Evolutionary conservation across 37 sponge, comb jelly and placozoan genomes (phyloP), one percentile per base, ranked within the genome.

Genomic region (Cliona cf. orientalis): DNA sequence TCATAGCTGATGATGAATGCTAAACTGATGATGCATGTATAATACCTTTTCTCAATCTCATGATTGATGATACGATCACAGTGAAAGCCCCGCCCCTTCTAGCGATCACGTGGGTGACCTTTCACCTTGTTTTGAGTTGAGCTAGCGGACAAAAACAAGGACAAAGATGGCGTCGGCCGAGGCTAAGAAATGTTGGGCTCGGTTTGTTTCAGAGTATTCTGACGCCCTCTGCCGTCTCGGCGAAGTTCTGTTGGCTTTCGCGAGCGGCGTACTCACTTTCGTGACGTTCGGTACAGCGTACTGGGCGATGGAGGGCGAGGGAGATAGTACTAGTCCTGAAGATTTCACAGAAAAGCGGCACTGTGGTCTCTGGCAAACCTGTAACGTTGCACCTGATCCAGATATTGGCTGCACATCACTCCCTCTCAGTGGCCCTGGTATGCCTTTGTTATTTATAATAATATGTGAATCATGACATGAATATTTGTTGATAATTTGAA

Each of bases 331-430:
- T 2, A 3, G 3, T 2, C 25, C 25, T 9, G 62, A n/a, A 1
- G 78, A 62, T 26, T 14, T 26, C 58, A 49, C 14, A 19, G 44
- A 43, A 5, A 28, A 35, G 0, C 80, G 65, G 57, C 88, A 75
- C 76, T 36, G 32, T 0, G 88, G 88, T 0, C 70, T 87, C 62
- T 87, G 88, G 88, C 72, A 80, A 44, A 80, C 80, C 60, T 87
- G 88, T 73, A 59, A 29, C 26, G 17, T 43, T 72, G 49, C 34
- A 1, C 6, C 49, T 43, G 11, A 42, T 49, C n/a, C 5, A 43
- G 45, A 25, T n/a, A n/a, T 25, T 23, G 64, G 26, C 0, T 82
- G 82, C 44, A 7, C 3, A 14, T 5, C 45, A 17, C 0, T 82
- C 0, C 46, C 73, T 11, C 46, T 72, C 3, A 63, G 3, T 11